Evolutionary conservation across 2,888 invertebrate species (phyloP).

Genomic region (Diabrotica balteata): DNA sequence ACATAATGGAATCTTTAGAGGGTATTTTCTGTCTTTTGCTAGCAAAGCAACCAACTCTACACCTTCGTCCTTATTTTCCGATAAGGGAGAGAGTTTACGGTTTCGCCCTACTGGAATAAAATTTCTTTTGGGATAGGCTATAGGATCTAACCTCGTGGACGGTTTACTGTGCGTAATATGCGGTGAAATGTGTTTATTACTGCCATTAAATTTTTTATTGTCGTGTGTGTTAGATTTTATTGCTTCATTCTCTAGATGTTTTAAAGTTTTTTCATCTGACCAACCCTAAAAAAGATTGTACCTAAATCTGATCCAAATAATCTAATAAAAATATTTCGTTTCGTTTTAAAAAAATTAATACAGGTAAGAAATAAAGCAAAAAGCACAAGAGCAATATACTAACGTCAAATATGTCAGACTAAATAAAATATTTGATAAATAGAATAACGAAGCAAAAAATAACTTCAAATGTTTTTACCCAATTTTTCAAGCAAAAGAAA

Average conservation of each 20-base stretch:
- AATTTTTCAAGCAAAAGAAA: no score
- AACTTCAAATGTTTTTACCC: no score
- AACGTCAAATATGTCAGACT: no score
- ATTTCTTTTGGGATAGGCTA: slow-evolving; percentile 40
- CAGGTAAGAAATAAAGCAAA: neutral
- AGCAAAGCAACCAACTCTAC: slow-evolving; percentile 80
- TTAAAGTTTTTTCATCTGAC: slow-evolving; percentile 57
- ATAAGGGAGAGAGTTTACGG: slow-evolving; percentile 54
- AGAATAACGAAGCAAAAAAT: no score
- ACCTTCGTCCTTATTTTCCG: slow-evolving; percentile 62
- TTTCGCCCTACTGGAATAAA: slow-evolving; percentile 42
- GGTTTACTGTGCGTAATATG: slow-evolving; percentile 35
- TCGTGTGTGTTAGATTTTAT: slow-evolving; percentile 31
- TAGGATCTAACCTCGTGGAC: slow-evolving; percentile 38
- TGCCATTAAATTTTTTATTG: slow-evolving; percentile 25
- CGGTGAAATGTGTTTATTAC: slow-evolving; percentile 36
- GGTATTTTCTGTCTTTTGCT: slow-evolving; percentile 69
- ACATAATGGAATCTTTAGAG: slow-evolving; percentile 64
- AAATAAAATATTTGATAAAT: no score
- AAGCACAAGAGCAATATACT: neutral
- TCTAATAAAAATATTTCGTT: no score
- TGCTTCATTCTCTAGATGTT: slow-evolving; percentile 49
- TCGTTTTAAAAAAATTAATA: no score
- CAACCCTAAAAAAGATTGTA: slow-evolving; percentile 56
- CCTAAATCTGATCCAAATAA: no score